Evolutionary conservation across 2,888 invertebrate species (phyloP), one percentile per base, ranked within the genome.

Genomic region (Macropis europaea): DNA sequence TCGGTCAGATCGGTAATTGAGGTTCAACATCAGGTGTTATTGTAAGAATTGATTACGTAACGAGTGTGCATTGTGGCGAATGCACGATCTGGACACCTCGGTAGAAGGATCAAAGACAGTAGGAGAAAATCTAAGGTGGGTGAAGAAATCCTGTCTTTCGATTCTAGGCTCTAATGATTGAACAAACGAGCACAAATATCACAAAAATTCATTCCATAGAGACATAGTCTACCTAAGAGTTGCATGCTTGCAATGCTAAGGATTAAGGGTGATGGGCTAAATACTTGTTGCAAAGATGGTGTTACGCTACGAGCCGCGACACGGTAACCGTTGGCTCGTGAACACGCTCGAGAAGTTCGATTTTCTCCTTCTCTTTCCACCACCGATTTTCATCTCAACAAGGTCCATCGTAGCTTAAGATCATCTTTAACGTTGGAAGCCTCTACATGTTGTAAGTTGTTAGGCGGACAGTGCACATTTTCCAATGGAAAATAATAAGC

Each of bases 241-340:
- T 88, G 88, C 88, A 89, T 89, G 88, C 82, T 84, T 87, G 82
- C 82, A 77, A 86, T 84, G 86, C 84, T 85, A 83, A 82, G 82
- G 80, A 84, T 77, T 83, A 79, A 84, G 81, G 88, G 88, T 88
- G 87, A 86, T 85, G 88, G 88, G 86, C 82, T 75, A 70, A 78
- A 77, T 76, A 73, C 68, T 64, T 70, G 43, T 74, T 66, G 56
- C 52, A n/a, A 28, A 47, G 47, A 57, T 45, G 42, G 57, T 28
- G 30, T 69, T 62, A 24, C 17, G 70, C 42, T 47, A 53, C 24
- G 52, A 69, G 54, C 50, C 53, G 24, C 26, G 2, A 13, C 45
- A n/a, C 26, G n/a, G 2, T 38, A 30, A 4, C 7, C 22, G n/a
- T 28, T 38, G 0, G 24, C 9, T 36, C n/a, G 24, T 0, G n/a